A percentile compares a stretch with the other conserved stretches of the same genome.
Conservation (phyloP, 1,140 invertebrate species). For the Bombus waltoni region DNA sequence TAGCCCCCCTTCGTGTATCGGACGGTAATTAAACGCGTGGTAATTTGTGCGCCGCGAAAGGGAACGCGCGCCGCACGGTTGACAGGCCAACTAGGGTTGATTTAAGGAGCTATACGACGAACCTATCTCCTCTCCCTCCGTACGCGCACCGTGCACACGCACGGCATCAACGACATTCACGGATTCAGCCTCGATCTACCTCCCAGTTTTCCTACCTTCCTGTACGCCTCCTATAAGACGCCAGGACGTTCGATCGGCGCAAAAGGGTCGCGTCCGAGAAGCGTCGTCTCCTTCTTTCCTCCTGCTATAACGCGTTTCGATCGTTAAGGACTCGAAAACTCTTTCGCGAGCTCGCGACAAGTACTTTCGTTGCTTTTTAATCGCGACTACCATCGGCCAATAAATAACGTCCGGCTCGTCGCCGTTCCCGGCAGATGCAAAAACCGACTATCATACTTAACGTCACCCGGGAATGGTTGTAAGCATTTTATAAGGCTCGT, state of each 20-base stretch:
- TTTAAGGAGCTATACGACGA: conserved; percentile 60
- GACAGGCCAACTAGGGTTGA: conserved; percentile 66
- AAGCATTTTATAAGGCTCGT: conserved; percentile 30
- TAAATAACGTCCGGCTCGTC: conserved; percentile 24
- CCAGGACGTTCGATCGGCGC: neutral
- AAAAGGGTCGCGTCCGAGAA: neutral
- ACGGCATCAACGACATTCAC: neutral
- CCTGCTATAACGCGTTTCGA: neutral
- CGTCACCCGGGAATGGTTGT: conserved; percentile 36
- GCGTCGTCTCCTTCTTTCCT: neutral
- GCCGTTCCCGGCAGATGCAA: conserved; percentile 15
- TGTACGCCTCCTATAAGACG: neutral
- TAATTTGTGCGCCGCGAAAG: conserved; percentile 72
- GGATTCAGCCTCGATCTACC: neutral
- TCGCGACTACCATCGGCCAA: neutral
- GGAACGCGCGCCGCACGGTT: conserved; percentile 66
- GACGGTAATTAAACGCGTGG: conserved; percentile 77
- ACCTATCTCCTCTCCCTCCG: conserved; percentile 10
- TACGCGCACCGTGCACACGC: too few species aligned
- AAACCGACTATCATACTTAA: conserved; percentile 50
- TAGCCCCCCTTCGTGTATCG: conserved; percentile 64
- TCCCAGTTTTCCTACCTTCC: neutral
- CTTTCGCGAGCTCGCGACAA: conserved; percentile 8
- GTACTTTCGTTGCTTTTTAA: conserved; percentile 25
- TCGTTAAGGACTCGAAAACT: conserved; percentile 18